Evolutionary conservation across 2,888 invertebrate genomes (phyloP), one percentile per base, ranked within the genome.

Genomic region (Malthinus flaveolus): DNA sequence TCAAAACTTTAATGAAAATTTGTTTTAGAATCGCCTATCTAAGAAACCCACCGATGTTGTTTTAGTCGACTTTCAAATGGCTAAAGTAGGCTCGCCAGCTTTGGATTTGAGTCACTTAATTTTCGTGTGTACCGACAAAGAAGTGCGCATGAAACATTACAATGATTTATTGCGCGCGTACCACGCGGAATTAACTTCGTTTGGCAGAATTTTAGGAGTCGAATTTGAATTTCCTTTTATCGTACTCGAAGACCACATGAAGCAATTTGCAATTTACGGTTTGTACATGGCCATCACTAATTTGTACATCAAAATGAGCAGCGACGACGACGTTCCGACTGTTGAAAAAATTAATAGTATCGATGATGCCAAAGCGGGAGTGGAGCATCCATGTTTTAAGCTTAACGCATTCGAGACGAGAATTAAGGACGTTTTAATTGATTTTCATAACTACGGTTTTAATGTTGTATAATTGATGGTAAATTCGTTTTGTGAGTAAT

Each of bases 51-150:
- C n/a, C n/a, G n/a, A 54, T 6, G 12, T 54, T 13, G 46, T 46
- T 32, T 54, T 68, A 1, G 23, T 69, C 23, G 69, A 69, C 46
- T 69, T 63, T 57, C 68, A 69, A 59, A 44, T 66, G 7, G 37
- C 59, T n/a, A 33, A 59, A 35, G 32, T 51, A 7, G 54, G 56
- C 8, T 64, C 70, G 7, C 71, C 71, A 0, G 71, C 66, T 4
- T 51, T 68, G 36, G 77, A 77, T 53, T 42, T 76, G 36, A 60
- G 68, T 8, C 74, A 76, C 47, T 61, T 73, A 49, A 52, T 75
- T 10, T 74, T 70, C 49, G 66, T 67, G 8, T 70, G 70, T 48
- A 70, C 71, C 31, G 66, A 69, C 10, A 66, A 67, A 11, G 60
- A 71, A 32, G 63, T 72, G 11, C 66, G 75, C 4, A 53, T 62